These are phyloP conservation scores for Dicranocentrus wangi DNA, from an alignment of 2,888 invertebrate genomes.

Conservation along the genomic window DNA sequence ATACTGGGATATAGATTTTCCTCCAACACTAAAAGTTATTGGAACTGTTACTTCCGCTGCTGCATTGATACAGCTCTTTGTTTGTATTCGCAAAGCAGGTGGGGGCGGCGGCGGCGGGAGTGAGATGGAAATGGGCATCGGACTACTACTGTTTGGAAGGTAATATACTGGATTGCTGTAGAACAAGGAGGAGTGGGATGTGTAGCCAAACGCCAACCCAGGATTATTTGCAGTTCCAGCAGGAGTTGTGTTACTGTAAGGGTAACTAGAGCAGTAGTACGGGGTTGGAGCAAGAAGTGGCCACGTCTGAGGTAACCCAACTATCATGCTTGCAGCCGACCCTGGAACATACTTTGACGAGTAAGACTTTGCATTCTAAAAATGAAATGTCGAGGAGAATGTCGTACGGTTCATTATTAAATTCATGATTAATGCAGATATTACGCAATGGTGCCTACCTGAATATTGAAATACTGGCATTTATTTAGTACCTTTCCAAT, in stretches of 20 bases:
- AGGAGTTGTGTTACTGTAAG: neutral
- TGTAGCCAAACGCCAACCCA: too few species aligned
- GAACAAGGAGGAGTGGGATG: neutral
- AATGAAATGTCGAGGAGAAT: too few species aligned
- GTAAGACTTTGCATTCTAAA: neutral
- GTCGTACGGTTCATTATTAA: too few species aligned
- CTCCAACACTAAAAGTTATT: neutral
- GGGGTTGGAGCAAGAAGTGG: neutral
- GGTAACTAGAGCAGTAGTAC: too few species aligned
- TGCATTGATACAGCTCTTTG: neutral
- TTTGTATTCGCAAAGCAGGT: neutral
- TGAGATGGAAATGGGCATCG: too few species aligned
- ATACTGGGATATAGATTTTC: neutral
- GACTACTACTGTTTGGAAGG: too few species aligned
- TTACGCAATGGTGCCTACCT: too few species aligned
- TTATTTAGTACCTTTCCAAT: too few species aligned
- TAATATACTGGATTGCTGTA: too few species aligned
- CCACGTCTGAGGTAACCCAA: constrained; percentile 1
- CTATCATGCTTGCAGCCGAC: neutral
- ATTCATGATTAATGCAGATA: too few species aligned
- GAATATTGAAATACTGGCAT: too few species aligned
- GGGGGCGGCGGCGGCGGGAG: neutral
- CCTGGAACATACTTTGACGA: constrained; percentile 1
- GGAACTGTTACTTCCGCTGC: constrained; percentile 1
- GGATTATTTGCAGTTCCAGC: too few species aligned